Base-by-base conservation (phyloP, 2,888 invertebrate species). In the Pristionchus fissidentatus region DNA sequence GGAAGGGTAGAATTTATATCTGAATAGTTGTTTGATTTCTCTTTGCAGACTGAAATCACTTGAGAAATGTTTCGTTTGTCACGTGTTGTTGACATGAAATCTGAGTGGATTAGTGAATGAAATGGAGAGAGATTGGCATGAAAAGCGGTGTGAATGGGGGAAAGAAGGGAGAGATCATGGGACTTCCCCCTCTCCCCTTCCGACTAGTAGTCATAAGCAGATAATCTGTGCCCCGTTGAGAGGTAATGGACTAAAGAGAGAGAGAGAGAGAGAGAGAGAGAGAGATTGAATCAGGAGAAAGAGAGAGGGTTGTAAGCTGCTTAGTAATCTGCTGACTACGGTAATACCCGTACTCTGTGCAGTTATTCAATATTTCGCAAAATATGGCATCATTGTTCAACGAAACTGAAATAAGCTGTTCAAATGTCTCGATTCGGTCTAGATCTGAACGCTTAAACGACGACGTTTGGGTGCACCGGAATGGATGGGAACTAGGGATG, bases 321-420 rank as follows among this genome's bases (percentile, higher is more conserved):
- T 77, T 70, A 66, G 62, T 66, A 66, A 7, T 66, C 66, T 38
- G 38, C 66, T 66, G 66, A 38, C 70, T 70, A 70, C 70, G 41
- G 70, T 70, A 70, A 70, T 70, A 38, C 41, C 15, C 5, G 52
- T 52, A n/a, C 15, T 52, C 32, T 32, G 32, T n/a, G n/a, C n/a
- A n/a, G n/a, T n/a, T n/a, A n/a, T n/a, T n/a, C n/a, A n/a, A n/a
- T n/a, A n/a, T n/a, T n/a, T n/a, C n/a, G n/a, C n/a, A n/a, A n/a
- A n/a, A n/a, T n/a, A n/a, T n/a, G n/a, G n/a, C n/a, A n/a, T n/a
- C n/a, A n/a, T n/a, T n/a, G n/a, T n/a, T n/a, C n/a, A n/a, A n/a
- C n/a, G n/a, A n/a, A n/a, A n/a, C n/a, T n/a, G n/a, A n/a, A n/a
- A n/a, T n/a, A n/a, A n/a, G n/a, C n/a, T n/a, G n/a, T n/a, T n/a